phyloP scores from a whole-genome alignment of 2,113 vertebrate genomes.

The Martes martes region DNA sequence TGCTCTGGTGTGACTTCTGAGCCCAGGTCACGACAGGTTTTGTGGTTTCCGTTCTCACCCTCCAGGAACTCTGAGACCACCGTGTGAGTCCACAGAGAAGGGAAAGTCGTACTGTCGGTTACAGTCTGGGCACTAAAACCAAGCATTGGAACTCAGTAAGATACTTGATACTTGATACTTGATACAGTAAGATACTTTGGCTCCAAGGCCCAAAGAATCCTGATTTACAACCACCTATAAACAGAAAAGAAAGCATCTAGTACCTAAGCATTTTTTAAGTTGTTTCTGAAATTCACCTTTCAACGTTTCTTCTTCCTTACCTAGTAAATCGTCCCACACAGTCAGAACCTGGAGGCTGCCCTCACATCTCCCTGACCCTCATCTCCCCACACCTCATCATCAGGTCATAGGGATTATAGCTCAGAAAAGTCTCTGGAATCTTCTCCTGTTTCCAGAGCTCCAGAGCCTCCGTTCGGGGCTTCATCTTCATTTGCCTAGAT shows the following conservation, averaged over 20 bases:
- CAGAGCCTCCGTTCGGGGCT: neutral
- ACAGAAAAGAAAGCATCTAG: neutral
- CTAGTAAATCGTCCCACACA: neutral
- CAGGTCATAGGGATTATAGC: neutral
- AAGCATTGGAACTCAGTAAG: neutral
- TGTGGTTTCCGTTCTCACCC: neutral
- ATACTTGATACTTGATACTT: constrained; percentile 66
- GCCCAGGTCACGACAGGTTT: neutral
- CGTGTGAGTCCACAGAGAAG: neutral
- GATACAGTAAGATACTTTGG: constrained; percentile 64
- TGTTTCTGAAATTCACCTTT: neutral
- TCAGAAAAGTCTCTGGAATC: neutral
- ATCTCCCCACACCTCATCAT: neutral
- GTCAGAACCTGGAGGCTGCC: neutral
- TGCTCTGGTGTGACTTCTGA: neutral
- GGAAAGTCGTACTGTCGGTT: no score
- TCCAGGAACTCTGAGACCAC: neutral
- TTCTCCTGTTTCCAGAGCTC: neutral
- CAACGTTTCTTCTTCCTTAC: neutral
- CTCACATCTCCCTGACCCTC: neutral
- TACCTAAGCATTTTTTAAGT: neutral
- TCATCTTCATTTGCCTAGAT: neutral
- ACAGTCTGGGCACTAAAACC: neutral
- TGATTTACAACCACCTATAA: constrained; percentile 75
- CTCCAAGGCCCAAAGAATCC: constrained; percentile 84